Evolutionary conservation across 2,113 vertebrate species (phyloP).

Genomic region (Spheniscus mendiculus): DNA sequence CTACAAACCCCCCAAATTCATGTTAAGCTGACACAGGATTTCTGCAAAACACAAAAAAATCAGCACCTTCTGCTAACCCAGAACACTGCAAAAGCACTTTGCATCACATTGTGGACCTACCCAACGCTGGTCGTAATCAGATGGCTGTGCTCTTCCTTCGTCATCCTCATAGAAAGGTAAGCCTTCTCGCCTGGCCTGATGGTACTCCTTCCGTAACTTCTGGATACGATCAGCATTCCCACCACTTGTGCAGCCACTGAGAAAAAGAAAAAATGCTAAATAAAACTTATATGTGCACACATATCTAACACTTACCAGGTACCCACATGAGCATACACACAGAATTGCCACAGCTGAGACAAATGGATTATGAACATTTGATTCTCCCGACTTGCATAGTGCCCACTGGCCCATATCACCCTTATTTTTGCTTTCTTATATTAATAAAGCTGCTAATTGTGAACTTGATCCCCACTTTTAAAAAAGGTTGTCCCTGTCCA

Average conservation of each 20-base stretch:
- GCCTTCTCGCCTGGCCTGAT: slow-evolving; percentile 89
- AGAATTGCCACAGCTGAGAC: not conserved
- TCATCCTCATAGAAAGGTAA: slow-evolving; percentile 85
- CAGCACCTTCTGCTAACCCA: not conserved
- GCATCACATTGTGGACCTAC: slow-evolving; percentile 68
- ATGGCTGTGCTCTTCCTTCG: slow-evolving; percentile 74
- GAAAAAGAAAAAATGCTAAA: not conserved
- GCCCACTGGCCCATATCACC: not conserved
- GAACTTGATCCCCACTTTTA: not conserved
- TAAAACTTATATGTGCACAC: not conserved
- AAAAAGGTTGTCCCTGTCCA: slow-evolving; percentile 31
- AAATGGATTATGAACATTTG: not conserved
- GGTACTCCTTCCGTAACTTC: slow-evolving; percentile 90
- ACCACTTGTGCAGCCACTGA: slow-evolving; percentile 51
- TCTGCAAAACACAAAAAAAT: not conserved
- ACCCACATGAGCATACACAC: not conserved
- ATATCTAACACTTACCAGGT: not conserved
- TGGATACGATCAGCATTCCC: slow-evolving; percentile 90
- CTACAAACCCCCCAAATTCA: not conserved
- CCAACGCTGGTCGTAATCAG: slow-evolving; percentile 84
- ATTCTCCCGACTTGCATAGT: not conserved
- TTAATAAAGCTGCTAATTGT: not conserved
- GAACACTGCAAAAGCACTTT: not conserved
- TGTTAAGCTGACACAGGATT: not conserved
- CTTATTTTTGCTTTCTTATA: not conserved